phyloP scores from a whole-genome alignment of 2,113 vertebrate genomes.

The Dinomys branickii region DNA sequence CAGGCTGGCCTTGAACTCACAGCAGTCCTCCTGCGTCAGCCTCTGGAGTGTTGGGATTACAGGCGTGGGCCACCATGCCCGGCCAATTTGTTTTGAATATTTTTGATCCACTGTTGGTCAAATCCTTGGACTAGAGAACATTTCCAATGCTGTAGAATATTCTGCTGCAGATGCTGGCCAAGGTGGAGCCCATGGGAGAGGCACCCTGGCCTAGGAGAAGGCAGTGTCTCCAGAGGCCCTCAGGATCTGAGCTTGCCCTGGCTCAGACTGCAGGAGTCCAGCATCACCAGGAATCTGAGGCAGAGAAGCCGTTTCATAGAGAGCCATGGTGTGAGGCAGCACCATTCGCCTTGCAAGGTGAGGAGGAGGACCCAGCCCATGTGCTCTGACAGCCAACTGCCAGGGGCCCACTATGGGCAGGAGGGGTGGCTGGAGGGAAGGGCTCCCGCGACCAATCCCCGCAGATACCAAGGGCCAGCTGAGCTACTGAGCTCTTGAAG shows the following conservation, averaged over 20 bases:
- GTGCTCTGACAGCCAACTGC: no score
- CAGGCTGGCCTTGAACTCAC: no score
- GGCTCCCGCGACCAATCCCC: not conserved
- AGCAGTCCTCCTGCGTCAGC: no score
- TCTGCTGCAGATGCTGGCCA: not conserved
- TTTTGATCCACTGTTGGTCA: not conserved
- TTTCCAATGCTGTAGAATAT: not conserved
- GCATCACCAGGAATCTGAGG: not conserved
- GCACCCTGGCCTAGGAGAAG: not conserved
- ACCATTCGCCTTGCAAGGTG: no score
- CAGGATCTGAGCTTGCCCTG: accelerated
- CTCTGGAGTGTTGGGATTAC: no score
- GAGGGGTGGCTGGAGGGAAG: no score
- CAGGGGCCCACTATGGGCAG: not conserved
- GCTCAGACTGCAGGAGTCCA: not conserved
- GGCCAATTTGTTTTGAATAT: not conserved
- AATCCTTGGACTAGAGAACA: not conserved
- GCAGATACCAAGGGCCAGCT: not conserved
- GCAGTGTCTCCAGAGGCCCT: not conserved
- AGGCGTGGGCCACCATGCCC: no score
- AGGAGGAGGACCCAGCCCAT: not conserved
- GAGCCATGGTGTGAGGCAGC: not conserved
- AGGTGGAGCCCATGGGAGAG: not conserved
- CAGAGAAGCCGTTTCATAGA: not conserved
- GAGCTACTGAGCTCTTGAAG: not conserved